These are phyloP conservation scores for Hippocampus barbouri DNA, from an alignment of 2,113 vertebrate genomes.

Conservation along the genomic window DNA sequence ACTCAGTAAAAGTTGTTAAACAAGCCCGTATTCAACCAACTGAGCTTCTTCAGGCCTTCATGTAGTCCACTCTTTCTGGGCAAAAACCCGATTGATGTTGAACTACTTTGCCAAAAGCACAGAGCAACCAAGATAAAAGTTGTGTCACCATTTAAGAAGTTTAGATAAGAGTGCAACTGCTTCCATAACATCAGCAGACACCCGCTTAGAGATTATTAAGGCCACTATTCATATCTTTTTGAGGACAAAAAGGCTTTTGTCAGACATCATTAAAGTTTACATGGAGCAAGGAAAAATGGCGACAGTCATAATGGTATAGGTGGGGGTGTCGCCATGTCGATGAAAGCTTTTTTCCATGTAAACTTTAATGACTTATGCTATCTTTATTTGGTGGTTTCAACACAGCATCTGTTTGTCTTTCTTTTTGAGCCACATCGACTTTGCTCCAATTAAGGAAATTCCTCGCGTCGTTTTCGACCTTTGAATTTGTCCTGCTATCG, in stretches of 20 bases:
- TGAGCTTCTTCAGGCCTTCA: background rate
- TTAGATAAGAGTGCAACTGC: background rate
- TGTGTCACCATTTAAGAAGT: background rate
- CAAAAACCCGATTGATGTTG: background rate
- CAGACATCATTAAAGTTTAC: slow-evolving; percentile 4
- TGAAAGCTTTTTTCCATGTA: background rate
- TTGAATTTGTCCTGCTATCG: slow-evolving; percentile 32
- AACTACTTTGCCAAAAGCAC: background rate
- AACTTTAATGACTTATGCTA: background rate
- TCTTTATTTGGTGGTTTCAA: background rate
- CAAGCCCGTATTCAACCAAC: background rate
- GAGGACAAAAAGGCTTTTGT: background rate
- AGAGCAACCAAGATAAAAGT: background rate
- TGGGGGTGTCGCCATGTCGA: background rate
- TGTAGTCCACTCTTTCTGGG: background rate
- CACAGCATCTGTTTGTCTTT: slow-evolving; percentile 12
- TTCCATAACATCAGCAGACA: background rate
- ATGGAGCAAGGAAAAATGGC: background rate
- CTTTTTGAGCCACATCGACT: slow-evolving; percentile 40
- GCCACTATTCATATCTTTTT: background rate
- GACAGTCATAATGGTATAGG: background rate
- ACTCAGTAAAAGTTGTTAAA: background rate
- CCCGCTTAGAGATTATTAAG: background rate
- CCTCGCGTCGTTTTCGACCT: slow-evolving; percentile 55
- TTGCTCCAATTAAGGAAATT: slow-evolving; percentile 58